Base-by-base conservation (phyloP, 1,140 invertebrate species). In the Batillaria attramentaria region DNA sequence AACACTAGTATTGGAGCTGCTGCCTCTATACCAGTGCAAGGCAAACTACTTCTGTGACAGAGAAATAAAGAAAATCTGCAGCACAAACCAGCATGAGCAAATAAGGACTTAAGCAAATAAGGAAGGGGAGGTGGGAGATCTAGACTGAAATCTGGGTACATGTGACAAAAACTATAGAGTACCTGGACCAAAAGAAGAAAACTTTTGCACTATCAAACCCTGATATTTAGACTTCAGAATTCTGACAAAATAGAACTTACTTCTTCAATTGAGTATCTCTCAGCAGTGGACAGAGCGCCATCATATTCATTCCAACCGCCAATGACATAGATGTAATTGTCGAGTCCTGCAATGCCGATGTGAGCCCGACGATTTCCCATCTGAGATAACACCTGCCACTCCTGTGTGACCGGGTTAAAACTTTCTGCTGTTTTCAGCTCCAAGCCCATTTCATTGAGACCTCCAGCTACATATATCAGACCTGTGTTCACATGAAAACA, bases 211-310 rank as follows among this genome's bases (percentile, higher is more conserved):
- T 3, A n/a, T 1, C 1, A 54, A 18, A 54, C 18, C 3, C 1
- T n/a, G 18, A 54, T 54, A n/a, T 54, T 18, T 20, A 54, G n/a
- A 54, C n/a, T 54, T n/a, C 18, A 20, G 18, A 20, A 54, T n/a
- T 54, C 4, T 66, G 18, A 66, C 33, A 28, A 66, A 33, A 33
- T 2, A 33, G n/a, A 60, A 88, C 87, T 92, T 91, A 96, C 95
- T 89, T 96, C 94, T 87, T 95, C 94, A 89, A 97, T 97, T 62
- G 93, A 95, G 88, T 98, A 98, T 88, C 95, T 92, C 91, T 98
- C 97, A 8, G 97, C 96, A 20, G 95, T 95, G 80, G 93, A 93
- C 2, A 97, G 93, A 76, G 96, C 94, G 0, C 81, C 84, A 85
- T 95, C 94, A 79, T 94, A 93, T 83, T 94, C 94, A 90, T 95